phyloP scores from a whole-genome alignment of 2,888 invertebrate species.

The Polymixis flavicincta region DNA sequence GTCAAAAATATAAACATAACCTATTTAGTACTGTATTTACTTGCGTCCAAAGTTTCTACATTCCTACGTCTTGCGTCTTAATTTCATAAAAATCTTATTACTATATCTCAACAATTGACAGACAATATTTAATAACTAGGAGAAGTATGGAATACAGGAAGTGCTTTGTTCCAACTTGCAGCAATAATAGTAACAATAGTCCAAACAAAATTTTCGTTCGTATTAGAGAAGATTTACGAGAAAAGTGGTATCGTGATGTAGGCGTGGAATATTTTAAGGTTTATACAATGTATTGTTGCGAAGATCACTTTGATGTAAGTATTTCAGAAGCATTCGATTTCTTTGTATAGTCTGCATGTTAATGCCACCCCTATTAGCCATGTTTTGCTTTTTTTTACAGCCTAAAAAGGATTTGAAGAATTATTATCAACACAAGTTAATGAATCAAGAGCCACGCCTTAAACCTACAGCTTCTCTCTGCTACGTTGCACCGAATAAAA shows the following conservation, averaged over 20 bases:
- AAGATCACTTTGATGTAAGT: no score
- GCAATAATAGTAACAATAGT: not conserved
- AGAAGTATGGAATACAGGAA: not conserved
- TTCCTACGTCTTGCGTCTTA: not conserved
- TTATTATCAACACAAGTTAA: constrained; percentile 1
- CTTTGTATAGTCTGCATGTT: not conserved
- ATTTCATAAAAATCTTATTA: not conserved
- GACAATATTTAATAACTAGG: not conserved
- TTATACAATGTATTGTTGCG: not conserved
- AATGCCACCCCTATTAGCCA: not conserved
- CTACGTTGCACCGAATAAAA: not conserved
- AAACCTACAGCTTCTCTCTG: constrained; percentile 14
- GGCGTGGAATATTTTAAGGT: not conserved
- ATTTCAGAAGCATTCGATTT: not conserved
- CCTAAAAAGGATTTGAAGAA: constrained; percentile 5
- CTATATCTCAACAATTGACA: not conserved
- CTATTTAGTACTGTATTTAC: no score
- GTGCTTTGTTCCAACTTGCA: constrained; percentile 7
- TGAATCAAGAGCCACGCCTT: not conserved
- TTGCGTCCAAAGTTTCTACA: not conserved
- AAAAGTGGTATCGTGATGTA: constrained; percentile 17
- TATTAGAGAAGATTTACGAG: constrained; percentile 19
- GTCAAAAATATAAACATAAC: not conserved
- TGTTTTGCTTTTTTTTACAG: not conserved
- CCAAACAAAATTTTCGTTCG: constrained; percentile 18